Conservation (phyloP, 2,888 invertebrate species). For the Orthonychiurus folsomi region DNA sequence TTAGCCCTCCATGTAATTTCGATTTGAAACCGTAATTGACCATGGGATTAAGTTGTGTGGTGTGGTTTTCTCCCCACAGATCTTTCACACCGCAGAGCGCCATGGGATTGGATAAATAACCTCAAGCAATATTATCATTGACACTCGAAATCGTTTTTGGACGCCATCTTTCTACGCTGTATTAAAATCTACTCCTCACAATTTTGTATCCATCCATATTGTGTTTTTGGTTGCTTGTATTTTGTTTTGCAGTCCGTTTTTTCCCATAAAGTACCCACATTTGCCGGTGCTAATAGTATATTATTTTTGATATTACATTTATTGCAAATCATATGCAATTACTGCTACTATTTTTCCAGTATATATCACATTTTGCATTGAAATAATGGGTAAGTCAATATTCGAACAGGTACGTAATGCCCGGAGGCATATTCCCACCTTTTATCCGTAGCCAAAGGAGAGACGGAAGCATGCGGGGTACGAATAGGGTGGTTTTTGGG, state of each 20-base stretch:
- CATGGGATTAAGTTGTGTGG: conserved; percentile 15
- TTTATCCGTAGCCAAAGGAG: neutral
- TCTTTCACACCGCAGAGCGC: neutral
- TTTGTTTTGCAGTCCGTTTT: too few species aligned
- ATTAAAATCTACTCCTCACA: neutral
- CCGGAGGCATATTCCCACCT: neutral
- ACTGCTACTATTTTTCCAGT: neutral
- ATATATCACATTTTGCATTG: neutral
- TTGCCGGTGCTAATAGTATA: neutral
- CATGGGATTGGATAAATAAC: neutral
- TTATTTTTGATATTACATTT: neutral
- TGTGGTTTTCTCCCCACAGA: neutral
- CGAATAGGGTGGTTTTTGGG: neutral
- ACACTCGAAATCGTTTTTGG: neutral
- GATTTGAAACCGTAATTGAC: conserved; percentile 16
- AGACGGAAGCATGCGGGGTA: neutral
- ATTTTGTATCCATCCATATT: too few species aligned
- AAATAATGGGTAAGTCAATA: neutral
- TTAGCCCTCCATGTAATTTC: conserved; percentile 10
- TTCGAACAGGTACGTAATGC: neutral
- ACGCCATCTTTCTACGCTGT: neutral
- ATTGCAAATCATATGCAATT: neutral
- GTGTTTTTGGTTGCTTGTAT: too few species aligned
- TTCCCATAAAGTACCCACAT: too few species aligned
- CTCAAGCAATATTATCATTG: conserved; percentile 14